Evolutionary conservation across 2,888 invertebrate species (phyloP), one percentile per base, ranked within the genome.

Genomic region (Caenorhabditis becei): DNA sequence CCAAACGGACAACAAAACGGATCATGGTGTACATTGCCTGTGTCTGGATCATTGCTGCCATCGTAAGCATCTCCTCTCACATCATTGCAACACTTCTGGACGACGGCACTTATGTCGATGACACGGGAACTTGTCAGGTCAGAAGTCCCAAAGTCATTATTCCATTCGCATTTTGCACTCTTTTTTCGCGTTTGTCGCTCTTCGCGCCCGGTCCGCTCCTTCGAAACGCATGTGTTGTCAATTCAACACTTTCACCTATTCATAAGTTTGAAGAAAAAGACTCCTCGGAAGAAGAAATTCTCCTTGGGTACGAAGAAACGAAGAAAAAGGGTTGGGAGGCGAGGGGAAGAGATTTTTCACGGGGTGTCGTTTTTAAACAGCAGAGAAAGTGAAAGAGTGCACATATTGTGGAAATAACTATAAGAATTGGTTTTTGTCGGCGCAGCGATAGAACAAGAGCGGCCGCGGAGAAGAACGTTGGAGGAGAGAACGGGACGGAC

Each of bases 11-110:
- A 20, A 96, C 97, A 0, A 94, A 94, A 83, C 94, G 97, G 67
- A 97, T 98, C 95, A 94, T 96, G 16, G 61, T 91, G 18, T 93
- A 93, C 93, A 96, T 97, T 82, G 94, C 95, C 51, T 93, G 96
- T 35, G 97, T 97, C 26, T 98, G 97, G 97, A 93, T 96, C 88
- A 94, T 95, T 58, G 96, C 97, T 7, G 96, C 96, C 14, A 95
- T 96, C 91, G 96, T 98, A 91, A 96, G 96, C 85, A 93, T 97
- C 79, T 96, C 97, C 11, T 97, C 97, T 4, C 93, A 96, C 75
- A 93, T 97, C 80, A 95, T 96, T 90, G 93, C 83, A 2, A 62
- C 65, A 28, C 66, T 86, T 41, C 78, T 86, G 41, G 49, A 79
- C 77, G 81, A 83, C 54, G 72, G 77, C 23, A 79, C 69, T 56